Evolutionary conservation across 2,113 vertebrate genomes (phyloP).

Genomic region (Merops nubicus): DNA sequence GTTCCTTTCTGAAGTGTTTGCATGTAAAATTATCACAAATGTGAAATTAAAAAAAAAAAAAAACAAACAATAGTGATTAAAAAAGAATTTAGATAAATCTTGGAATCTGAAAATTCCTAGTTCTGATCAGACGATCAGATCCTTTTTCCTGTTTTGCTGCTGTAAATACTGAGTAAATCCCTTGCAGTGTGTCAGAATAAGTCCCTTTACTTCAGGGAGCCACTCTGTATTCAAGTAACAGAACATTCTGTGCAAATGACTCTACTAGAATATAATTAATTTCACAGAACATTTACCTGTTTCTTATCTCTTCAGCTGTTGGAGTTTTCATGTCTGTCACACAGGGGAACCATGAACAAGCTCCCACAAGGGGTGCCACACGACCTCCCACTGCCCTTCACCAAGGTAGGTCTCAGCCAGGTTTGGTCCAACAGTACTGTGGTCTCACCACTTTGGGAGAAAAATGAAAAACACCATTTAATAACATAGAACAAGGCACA

Average conservation of each 20-base stretch:
- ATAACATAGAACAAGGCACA: background rate
- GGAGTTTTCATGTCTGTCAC: background rate
- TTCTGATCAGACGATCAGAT: background rate
- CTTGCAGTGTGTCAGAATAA: background rate
- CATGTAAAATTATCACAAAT: background rate
- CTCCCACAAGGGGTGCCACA: background rate
- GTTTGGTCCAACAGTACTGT: background rate
- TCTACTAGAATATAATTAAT: background rate
- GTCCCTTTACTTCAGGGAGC: background rate
- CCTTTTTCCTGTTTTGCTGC: background rate
- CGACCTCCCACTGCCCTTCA: fast-evolving
- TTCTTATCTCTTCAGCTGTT: background rate
- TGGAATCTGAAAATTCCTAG: background rate
- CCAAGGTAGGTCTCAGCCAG: background rate
- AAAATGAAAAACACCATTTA: background rate
- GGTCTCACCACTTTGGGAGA: fast-evolving
- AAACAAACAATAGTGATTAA: background rate
- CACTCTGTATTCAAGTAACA: background rate
- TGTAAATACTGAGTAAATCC: background rate
- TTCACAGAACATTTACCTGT: background rate
- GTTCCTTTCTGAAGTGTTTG: background rate
- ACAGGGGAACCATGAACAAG: background rate
- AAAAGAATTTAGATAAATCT: background rate
- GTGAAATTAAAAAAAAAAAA: too few species aligned
- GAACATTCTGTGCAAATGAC: background rate